phyloP scores from a whole-genome alignment of 2,888 invertebrate species.

The Mylabris sibirica region DNA sequence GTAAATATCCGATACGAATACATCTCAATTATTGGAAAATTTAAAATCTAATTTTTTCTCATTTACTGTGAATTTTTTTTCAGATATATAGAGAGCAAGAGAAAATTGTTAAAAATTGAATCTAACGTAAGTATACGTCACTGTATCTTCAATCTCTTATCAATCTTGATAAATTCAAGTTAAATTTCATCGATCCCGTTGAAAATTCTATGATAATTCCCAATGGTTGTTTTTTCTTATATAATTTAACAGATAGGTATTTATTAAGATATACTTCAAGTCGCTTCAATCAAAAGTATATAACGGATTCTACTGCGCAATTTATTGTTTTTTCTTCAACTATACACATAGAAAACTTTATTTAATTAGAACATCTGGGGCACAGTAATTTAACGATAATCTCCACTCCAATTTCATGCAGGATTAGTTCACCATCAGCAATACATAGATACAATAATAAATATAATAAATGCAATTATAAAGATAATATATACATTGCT shows the following conservation, averaged over 20 bases:
- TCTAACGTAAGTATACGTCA: not conserved
- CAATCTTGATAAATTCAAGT: not conserved
- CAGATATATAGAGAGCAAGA: not conserved
- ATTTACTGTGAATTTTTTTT: not conserved
- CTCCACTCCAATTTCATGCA: not conserved
- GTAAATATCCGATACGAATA: not conserved
- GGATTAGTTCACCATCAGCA: not conserved
- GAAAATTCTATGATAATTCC: not conserved
- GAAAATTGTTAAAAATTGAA: not conserved
- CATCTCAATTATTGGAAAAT: constrained; percentile 3
- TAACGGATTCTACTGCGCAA: no score
- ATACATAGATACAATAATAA: no score
- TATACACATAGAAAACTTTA: not conserved
- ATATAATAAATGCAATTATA: no score
- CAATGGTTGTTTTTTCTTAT: not conserved
- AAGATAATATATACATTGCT: not conserved
- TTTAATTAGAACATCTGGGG: not conserved
- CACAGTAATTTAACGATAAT: not conserved
- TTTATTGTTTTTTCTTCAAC: not conserved
- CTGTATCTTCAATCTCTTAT: not conserved
- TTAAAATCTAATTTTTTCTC: not conserved
- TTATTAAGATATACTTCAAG: not conserved
- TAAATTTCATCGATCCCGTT: not conserved
- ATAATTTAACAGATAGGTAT: not conserved
- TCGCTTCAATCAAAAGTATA: not conserved